Evolutionary conservation across 2,797 vertebrate species (phyloP).

Genomic region (Alectoris magna): DNA sequence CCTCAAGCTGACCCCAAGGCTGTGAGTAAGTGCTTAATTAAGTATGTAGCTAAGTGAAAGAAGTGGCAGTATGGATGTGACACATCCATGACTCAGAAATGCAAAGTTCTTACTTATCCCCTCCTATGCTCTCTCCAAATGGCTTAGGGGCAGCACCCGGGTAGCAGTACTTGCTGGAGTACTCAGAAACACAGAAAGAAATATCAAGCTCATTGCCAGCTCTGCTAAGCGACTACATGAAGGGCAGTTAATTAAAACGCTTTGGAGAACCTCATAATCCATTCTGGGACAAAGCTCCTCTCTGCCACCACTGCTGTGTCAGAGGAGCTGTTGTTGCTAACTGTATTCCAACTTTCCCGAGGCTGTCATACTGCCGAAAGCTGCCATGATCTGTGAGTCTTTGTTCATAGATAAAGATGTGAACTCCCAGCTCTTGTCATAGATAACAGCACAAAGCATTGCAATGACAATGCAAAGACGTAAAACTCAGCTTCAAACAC

Average conservation of each 20-base stretch:
- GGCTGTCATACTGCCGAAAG: slow-evolving; percentile 18
- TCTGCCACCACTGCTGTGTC: background rate
- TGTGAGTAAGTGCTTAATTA: background rate
- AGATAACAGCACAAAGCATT: slow-evolving; percentile 48
- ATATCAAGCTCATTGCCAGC: background rate
- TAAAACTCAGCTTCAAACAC: background rate
- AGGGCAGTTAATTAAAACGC: slow-evolving; percentile 1
- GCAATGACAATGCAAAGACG: background rate
- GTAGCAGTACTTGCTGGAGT: background rate
- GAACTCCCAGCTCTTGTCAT: slow-evolving; percentile 49
- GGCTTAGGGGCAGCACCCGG: background rate
- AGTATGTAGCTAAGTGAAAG: background rate
- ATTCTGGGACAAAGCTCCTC: background rate
- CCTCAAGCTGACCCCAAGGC: background rate
- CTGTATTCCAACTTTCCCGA: slow-evolving; percentile 28
- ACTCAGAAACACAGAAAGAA: background rate
- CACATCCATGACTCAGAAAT: background rate
- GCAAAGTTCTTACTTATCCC: background rate
- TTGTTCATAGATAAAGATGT: slow-evolving; percentile 62
- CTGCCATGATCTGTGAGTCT: background rate
- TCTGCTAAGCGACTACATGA: background rate
- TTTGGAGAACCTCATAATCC: background rate
- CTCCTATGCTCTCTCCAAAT: background rate
- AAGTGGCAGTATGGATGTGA: background rate
- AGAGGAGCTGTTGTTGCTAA: slow-evolving; percentile 1